Evolutionary conservation across 1,140 invertebrate species (phyloP).

Genomic region (Leptopilina clavipes): DNA sequence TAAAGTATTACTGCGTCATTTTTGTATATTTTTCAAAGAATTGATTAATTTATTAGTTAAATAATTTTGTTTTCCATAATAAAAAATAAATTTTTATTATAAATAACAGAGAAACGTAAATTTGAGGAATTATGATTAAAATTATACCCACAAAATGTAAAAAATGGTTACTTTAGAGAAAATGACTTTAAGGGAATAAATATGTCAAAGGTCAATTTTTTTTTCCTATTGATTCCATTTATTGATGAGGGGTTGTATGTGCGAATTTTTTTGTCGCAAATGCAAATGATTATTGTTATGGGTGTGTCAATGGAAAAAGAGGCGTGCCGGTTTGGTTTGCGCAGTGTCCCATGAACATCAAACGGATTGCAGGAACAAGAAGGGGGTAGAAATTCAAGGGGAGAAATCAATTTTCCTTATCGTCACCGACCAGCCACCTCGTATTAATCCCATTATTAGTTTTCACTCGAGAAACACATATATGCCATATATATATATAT

Average conservation of each 20-base stretch:
- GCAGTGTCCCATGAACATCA: constrained; percentile 68
- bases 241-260: constrained; percentile 15
- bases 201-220: background rate
- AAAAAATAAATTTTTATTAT: too few relatives aligned
- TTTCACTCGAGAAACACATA: constrained; percentile 53
- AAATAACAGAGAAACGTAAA: too few relatives aligned
- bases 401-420: constrained; percentile 72
- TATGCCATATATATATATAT: background rate
- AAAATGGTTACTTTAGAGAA: too few relatives aligned
- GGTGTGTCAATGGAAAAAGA: constrained; percentile 56
- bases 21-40: too few relatives aligned
- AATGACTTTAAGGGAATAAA: background rate
- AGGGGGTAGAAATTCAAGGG: constrained; percentile 37
- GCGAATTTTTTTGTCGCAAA: constrained; percentile 36
- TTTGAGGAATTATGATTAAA: too few relatives aligned
- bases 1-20: too few relatives aligned
- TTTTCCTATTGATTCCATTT: background rate
- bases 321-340: constrained; percentile 60
- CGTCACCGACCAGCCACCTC: constrained; percentile 64
- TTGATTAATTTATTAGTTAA: background rate
- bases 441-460: constrained; percentile 67
- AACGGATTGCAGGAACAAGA: constrained; percentile 46
- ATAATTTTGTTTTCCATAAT: background rate
- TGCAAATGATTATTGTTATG: constrained; percentile 34
- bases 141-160: too few relatives aligned